Conservation (phyloP, 2,797 vertebrate genomes). For the Buphagus erythrorhynchus region DNA sequence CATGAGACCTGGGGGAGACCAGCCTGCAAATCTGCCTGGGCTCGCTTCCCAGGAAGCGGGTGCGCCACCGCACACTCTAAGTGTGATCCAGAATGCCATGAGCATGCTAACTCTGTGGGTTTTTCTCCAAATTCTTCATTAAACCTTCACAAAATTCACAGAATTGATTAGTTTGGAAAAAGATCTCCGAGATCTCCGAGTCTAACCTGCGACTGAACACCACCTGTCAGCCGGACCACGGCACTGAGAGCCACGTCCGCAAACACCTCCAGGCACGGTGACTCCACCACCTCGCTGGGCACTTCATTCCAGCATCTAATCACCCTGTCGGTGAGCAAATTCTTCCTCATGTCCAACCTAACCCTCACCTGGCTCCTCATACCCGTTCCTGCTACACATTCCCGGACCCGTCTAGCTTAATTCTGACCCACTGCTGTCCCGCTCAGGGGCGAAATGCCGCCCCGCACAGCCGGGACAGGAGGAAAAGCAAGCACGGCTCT, state of each 20-base stretch:
- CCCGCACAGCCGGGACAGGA: neutral
- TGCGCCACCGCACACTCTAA: accelerated
- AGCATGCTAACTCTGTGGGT: accelerated
- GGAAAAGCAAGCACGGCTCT: too few species aligned
- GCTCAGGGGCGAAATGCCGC: accelerated
- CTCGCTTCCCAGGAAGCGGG: accelerated
- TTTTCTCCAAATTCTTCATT: neutral
- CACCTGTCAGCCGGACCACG: neutral
- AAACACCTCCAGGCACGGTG: neutral
- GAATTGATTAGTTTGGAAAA: neutral
- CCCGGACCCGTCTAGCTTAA: accelerated
- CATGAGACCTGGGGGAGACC: accelerated
- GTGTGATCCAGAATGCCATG: accelerated
- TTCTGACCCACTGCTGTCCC: accelerated
- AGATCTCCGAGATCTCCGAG: neutral
- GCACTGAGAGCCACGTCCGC: neutral
- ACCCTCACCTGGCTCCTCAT: neutral
- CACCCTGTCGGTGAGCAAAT: neutral
- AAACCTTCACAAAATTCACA: neutral
- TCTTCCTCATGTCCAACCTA: neutral
- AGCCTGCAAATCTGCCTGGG: neutral
- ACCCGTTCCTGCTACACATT: neutral
- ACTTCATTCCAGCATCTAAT: too few species aligned
- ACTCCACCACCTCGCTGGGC: too few species aligned
- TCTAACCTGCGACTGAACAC: neutral